These are phyloP conservation scores for Tridacna crocea DNA, from an alignment of 2,888 invertebrate genomes.

Conservation along the genomic window DNA sequence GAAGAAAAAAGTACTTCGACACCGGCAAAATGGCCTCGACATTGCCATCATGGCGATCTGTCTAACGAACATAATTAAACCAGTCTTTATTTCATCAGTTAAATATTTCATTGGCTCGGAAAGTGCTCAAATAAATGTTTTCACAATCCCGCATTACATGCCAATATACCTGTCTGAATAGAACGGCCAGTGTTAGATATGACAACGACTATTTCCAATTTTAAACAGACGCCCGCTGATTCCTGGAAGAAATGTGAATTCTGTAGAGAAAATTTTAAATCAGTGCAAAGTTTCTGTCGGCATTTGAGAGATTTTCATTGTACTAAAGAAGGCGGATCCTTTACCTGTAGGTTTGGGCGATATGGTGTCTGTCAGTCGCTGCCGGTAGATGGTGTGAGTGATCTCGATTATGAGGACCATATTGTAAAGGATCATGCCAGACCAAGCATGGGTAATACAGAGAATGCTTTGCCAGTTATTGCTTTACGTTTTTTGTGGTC, in stretches of 20 bases:
- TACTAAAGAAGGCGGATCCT: conserved; percentile 93
- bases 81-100: no score
- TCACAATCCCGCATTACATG: no score
- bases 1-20: conserved; percentile 9
- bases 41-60: conserved; percentile 53
- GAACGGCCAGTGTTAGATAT: not conserved
- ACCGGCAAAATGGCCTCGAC: conserved; percentile 53
- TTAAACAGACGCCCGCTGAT: conserved; percentile 3
- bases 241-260: conserved; percentile 77
- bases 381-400: conserved; percentile 95
- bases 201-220: conserved; percentile 1
- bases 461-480: no score
- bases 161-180: not conserved
- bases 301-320: conserved; percentile 93
- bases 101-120: no score
- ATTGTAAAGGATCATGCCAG: conserved; percentile 88
- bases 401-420: conserved; percentile 94
- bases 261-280: conserved; percentile 78
- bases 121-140: no score
- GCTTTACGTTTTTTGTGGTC: no score
- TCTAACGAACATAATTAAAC: no score
- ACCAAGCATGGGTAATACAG: conserved; percentile 19
- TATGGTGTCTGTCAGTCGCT: conserved; percentile 94
- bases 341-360: conserved; percentile 94
- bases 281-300: conserved; percentile 86